Evolutionary conservation across 2,888 invertebrate species (phyloP).

Genomic region (Temnothorax unifasciatus): DNA sequence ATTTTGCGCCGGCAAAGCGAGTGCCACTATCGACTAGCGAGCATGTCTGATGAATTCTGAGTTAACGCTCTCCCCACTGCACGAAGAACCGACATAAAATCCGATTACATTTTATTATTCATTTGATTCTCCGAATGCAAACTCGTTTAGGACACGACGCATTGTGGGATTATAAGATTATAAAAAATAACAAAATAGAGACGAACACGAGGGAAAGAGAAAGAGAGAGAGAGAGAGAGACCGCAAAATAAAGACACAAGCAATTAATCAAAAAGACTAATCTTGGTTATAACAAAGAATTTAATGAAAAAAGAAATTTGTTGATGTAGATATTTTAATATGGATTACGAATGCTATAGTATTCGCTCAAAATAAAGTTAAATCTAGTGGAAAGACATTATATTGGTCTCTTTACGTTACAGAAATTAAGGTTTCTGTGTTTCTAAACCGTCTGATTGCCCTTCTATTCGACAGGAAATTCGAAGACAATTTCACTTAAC

Average conservation of each 20-base stretch:
- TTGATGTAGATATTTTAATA: not conserved
- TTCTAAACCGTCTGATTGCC: slow-evolving; percentile 39
- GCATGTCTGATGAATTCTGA: slow-evolving; percentile 31
- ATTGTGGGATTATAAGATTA: slow-evolving; percentile 13
- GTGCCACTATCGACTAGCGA: slow-evolving; percentile 53
- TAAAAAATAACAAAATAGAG: slow-evolving; percentile 8
- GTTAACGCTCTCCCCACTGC: slow-evolving; percentile 1
- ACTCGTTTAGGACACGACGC: not conserved
- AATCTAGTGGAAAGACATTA: not conserved
- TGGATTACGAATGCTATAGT: not conserved
- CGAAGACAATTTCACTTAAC: slow-evolving; percentile 38
- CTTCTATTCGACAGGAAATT: slow-evolving; percentile 36
- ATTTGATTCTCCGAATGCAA: slow-evolving; percentile 25
- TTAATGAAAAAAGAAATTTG: not conserved
- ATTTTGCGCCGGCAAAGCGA: slow-evolving; percentile 34
- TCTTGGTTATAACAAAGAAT: not conserved
- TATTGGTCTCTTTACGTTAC: slow-evolving; percentile 21
- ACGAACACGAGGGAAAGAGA: not conserved
- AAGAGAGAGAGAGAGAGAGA: not conserved
- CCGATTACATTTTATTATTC: slow-evolving; percentile 47
- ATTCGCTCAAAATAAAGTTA: not conserved
- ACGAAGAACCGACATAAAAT: slow-evolving; percentile 24
- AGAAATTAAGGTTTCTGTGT: slow-evolving; percentile 23
- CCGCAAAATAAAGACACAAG: not conserved
- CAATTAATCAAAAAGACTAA: not conserved